Conservation (phyloP, 2,888 invertebrate genomes). For the Sminthurinus aureus region DNA sequence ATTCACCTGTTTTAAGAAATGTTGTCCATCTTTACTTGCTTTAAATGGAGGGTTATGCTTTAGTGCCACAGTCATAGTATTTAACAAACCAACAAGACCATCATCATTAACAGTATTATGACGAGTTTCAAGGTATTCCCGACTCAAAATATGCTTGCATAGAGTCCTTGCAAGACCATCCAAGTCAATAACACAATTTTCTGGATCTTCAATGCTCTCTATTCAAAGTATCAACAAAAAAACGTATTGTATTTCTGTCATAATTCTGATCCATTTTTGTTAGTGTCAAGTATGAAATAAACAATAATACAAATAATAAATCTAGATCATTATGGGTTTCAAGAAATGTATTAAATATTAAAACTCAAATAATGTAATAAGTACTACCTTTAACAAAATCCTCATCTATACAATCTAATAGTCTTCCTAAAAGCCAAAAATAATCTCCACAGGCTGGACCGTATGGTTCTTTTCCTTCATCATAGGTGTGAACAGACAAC, state of each 20-base stretch:
- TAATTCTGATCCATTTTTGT: too few relatives aligned
- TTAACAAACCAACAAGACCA: conserved; percentile 86
- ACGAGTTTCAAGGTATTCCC: conserved; percentile 84
- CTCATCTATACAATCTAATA: conserved; percentile 84
- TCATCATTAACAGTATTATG: conserved; percentile 87
- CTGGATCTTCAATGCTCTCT: conserved; percentile 69
- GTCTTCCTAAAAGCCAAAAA: conserved; percentile 88
- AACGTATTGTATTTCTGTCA: neutral
- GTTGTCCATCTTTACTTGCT: conserved; percentile 77
- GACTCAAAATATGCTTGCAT: conserved; percentile 75
- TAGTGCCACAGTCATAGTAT: conserved; percentile 83
- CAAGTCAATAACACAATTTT: conserved; percentile 71
- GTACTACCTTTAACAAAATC: conserved; percentile 75
- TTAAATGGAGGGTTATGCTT: conserved; percentile 90
- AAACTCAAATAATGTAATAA: too few relatives aligned
- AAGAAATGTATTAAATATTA: neutral
- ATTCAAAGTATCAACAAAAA: conserved; percentile 37
- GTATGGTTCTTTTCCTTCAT: conserved; percentile 91
- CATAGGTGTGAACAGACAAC: conserved; percentile 60
- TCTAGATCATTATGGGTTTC: neutral
- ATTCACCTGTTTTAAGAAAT: conserved; percentile 71
- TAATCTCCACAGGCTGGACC: conserved; percentile 94
- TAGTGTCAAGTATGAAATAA: too few relatives aligned
- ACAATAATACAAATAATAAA: too few relatives aligned
- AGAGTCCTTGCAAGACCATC: conserved; percentile 75